Base-by-base conservation (phyloP, 2,888 invertebrate species). In the Conus canariensis region DNA sequence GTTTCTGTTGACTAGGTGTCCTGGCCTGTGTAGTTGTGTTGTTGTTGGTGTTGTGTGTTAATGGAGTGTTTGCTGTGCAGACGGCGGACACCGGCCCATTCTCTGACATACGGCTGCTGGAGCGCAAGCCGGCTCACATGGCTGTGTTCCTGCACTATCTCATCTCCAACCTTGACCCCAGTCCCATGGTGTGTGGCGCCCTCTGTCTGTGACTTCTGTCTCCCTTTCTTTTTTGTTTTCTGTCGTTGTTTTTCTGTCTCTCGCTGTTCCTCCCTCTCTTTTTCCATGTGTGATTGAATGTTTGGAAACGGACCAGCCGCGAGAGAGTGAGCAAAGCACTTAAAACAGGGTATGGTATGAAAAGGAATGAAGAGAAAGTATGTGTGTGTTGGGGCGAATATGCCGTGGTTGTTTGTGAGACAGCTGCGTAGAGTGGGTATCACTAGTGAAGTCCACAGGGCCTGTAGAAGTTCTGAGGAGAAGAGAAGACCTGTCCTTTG, bases 91-190 rank as follows among this genome's bases (percentile, higher is more conserved):
- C 93, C 83, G 94, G 93, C 64, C 98, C 99, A 91, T 99, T 99
- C 96, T 98, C 98, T 95, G 98, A 98, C 93, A 97, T 99, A 90
- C 97, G 97, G 30, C 97, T 98, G 94, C 97, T 99, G 89, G 97
- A 98, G 97, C 98, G 98, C 95, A 98, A 98, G 91, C 98, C 98
- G 93, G 99, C 98, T 91, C 98, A 99, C 96, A 97, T 99, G 94
- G 98, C 99, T 90, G 99, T 99, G 90, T 98, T 99, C 96, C 98
- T 99, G 95, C 99, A 99, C 97, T 98, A 98, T 96, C 97, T 98
- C 92, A 97, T 98, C 93, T 98, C 98, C 77, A 98, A 98, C 96
- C 98, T 98, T 94, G 98, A 98, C 97, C 98, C 98, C 82, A 97
- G 98, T 93, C 97, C 97, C 95, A 25, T 80, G 22, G 22, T 67